These are phyloP conservation scores for Acrocyrtus sp. DNA, from an alignment of 2,888 invertebrate genomes.

Conservation along the genomic window DNA sequence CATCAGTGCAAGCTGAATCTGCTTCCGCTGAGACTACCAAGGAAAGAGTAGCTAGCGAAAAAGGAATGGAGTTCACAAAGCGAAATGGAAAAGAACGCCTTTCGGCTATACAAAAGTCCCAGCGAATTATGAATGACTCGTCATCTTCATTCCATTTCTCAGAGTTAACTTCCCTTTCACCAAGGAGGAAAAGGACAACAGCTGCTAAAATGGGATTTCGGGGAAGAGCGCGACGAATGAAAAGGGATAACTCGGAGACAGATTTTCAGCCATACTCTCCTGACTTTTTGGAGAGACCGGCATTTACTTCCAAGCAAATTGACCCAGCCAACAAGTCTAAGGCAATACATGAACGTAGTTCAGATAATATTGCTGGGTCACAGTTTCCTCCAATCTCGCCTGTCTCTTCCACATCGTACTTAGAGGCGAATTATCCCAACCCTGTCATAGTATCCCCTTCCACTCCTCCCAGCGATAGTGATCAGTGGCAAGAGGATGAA, in stretches of 20 bases:
- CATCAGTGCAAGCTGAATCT: background rate
- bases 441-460: conserved; percentile 26
- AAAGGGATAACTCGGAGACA: conserved; percentile 9
- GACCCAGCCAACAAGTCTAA: too few relatives aligned
- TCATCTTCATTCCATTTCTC: conserved; percentile 15
- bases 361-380: conserved; percentile 12
- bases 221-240: background rate
- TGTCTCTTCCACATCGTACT: conserved; percentile 27
- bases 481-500: conserved; percentile 18
- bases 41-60: conserved; percentile 26
- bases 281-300: conserved; percentile 19
- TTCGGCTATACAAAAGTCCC: conserved; percentile 20
- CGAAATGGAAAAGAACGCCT: too few relatives aligned
- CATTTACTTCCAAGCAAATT: conserved; percentile 9
- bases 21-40: conserved; percentile 21
- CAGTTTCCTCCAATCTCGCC: conserved; percentile 32
- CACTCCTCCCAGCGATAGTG: conserved; percentile 25
- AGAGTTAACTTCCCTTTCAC: conserved; percentile 22
- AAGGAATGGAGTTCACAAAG: conserved; percentile 29
- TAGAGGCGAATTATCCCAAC: conserved; percentile 23
- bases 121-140: conserved; percentile 28
- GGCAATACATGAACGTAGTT: background rate
- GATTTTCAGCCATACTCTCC: conserved; percentile 23
- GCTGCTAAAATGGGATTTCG: background rate
- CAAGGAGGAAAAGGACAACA: background rate